Evolutionary conservation across 2,888 invertebrate species (phyloP).

Genomic region (Himalopsyche tibetana): DNA sequence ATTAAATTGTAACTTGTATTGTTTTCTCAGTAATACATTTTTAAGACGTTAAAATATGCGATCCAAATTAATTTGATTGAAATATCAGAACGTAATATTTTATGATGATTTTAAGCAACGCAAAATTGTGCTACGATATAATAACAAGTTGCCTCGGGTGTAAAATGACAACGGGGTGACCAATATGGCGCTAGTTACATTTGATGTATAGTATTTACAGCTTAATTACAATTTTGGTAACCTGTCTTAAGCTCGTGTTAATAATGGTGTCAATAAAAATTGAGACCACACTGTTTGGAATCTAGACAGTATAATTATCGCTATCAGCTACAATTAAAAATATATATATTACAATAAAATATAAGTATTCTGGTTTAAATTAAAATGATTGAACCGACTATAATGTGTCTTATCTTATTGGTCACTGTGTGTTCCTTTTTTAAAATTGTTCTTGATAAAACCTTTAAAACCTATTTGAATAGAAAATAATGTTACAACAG

Average conservation of each 20-base stretch:
- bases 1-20: not conserved
- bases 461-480: not conserved
- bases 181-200: conserved; percentile 17
- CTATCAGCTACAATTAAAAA: no score
- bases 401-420: no score
- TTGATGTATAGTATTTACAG: conserved; percentile 11
- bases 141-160: conserved; percentile 10
- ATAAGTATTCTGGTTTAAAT: no score
- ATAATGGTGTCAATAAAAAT: conserved; percentile 24
- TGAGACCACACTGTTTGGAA: conserved; percentile 6
- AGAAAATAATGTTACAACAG: conserved; percentile 12
- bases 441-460: no score
- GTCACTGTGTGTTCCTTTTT: no score
- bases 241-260: conserved; percentile 1
- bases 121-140: not conserved
- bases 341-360: no score
- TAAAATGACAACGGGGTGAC: conserved; percentile 32
- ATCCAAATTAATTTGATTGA: no score
- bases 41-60: no score
- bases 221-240: not conserved
- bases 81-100: no score
- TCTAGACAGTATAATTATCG: conserved; percentile 1
- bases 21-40: no score
- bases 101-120: no score
- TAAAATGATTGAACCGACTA: no score